Evolutionary conservation across 2,888 invertebrate species (phyloP), one percentile per base, ranked within the genome.

Genomic region (Calameuta idolon): DNA sequence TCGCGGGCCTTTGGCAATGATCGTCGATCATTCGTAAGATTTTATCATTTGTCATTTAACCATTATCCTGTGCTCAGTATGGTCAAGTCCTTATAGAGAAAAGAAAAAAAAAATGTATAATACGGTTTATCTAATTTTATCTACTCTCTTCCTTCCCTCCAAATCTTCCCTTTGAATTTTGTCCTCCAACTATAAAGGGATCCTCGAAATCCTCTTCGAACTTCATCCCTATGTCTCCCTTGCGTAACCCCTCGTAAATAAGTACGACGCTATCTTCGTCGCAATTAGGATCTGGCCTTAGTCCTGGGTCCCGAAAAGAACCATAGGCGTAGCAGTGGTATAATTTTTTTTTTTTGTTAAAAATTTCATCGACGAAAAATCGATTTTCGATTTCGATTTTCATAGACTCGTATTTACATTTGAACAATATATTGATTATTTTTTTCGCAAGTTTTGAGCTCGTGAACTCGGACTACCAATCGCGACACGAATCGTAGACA

Each of bases 281-380:
- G 81, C 80, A 83, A 83, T 83, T 83, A 83, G 80, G 81, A 80
- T 75, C 77, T 79, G 80, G 76, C 80, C 80, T 80, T 79, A 81
- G 79, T 74, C 78, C 75, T 69, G 79, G 76, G 78, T 40, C 40
- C 55, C 1, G 23, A 55, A 15, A 55, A 23, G 55, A 23, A 9
- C 9, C 55, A 55, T 55, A 23, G 55, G 55, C 55, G 55, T 55
- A 55, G 55, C 23, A 55, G 23, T 23, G 2, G 1, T 23, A 4
- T 4, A 55, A 34, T 34, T 34, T 15, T 9, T 23, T 55, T 15
- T 55, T 23, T 1, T 2, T 2, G 2, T 9, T 9, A 55, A 55
- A 55, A 55, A 55, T 23, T 55, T 9, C 9, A 1, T 15, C 0
- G 9, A 23, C 23, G 23, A 55, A 35, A 12, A 12, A 3, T 3